phyloP scores from a whole-genome alignment of 2,113 vertebrate genomes.

The Urocitellus parryii region DNA sequence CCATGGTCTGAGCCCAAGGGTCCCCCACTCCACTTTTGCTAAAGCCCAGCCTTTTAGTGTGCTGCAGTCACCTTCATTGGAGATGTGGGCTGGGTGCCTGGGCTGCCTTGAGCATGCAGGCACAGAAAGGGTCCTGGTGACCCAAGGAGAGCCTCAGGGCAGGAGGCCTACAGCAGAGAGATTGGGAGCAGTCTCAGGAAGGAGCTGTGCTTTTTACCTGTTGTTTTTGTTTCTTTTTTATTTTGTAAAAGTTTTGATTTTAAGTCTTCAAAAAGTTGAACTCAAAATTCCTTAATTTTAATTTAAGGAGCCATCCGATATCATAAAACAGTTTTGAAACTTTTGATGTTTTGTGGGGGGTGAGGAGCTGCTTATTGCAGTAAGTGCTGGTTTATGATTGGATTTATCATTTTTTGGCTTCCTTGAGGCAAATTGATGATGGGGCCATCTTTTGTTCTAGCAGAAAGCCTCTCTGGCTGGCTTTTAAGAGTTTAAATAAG shows the following conservation, averaged over 20 bases:
- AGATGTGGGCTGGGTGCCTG: not conserved
- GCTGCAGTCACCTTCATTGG: not conserved
- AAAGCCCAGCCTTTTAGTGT: not conserved
- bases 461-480: rapidly evolving
- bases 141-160: too few species aligned
- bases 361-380: not conserved
- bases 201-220: rapidly evolving
- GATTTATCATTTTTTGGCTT: not conserved
- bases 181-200: not conserved
- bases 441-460: not conserved
- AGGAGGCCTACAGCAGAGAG: too few species aligned
- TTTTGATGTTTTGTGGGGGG: not conserved
- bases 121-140: too few species aligned
- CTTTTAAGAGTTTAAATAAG: not conserved
- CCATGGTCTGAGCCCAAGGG: not conserved
- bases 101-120: too few species aligned
- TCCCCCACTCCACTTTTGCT: not conserved
- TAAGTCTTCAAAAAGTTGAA: not conserved
- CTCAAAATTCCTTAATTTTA: not conserved
- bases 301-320: too few species aligned
- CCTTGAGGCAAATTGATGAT: too few species aligned
- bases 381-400: not conserved
- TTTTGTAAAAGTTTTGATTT: not conserved
- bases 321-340: too few species aligned
- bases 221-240: too few species aligned